phyloP scores from a whole-genome alignment of 2,113 vertebrate species.

The Irena cyanogastra region DNA sequence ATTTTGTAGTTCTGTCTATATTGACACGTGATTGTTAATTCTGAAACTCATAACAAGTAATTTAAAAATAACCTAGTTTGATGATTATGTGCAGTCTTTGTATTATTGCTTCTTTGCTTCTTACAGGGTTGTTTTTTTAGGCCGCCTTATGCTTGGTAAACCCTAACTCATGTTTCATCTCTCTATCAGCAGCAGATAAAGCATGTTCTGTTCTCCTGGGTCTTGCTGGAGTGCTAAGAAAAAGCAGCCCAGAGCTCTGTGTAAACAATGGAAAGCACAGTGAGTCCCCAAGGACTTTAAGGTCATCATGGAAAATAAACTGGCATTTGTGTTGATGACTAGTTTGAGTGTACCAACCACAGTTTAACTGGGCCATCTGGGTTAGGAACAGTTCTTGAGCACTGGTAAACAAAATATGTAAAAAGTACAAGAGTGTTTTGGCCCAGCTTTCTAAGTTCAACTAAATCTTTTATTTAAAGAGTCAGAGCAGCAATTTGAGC shows the following conservation, averaged over 20 bases:
- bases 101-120: neutral
- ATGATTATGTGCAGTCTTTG: neutral
- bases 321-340: neutral
- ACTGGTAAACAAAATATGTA: neutral
- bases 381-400: neutral
- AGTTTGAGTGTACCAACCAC: neutral
- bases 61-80: neutral
- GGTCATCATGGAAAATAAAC: neutral
- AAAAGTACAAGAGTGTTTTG: neutral
- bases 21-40: neutral
- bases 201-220: conserved; percentile 4
- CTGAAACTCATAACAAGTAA: neutral
- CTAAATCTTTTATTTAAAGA: neutral
- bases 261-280: conserved; percentile 24
- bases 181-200: conserved; percentile 11
- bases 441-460: neutral
- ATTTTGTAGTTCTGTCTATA: neutral
- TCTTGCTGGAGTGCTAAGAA: neutral
- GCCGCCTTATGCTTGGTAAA: neutral
- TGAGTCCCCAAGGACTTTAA: neutral
- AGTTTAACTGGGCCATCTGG: neutral
- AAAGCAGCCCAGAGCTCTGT: neutral
- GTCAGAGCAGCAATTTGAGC: neutral
- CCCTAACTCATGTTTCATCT: neutral
- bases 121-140: neutral